A percentile compares a stretch with the other conserved stretches of the same genome.
These are phyloP conservation scores for Hycleus cichorii DNA, from an alignment of 1,140 invertebrate species.

Conservation along the genomic window DNA sequence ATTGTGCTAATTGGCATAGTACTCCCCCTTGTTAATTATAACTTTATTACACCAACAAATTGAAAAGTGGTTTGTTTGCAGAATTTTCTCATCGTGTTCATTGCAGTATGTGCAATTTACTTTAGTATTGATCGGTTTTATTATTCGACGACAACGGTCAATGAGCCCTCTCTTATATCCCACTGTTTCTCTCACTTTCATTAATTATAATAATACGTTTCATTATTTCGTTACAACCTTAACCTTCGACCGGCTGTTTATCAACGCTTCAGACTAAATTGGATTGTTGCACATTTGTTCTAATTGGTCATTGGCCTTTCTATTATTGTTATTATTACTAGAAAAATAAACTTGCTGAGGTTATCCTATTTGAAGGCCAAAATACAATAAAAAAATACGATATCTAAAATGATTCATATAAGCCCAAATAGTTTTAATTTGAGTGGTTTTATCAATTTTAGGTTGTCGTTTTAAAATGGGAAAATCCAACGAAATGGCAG, in stretches of 20 bases:
- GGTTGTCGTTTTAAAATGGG: too few relatives aligned
- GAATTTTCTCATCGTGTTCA: neutral
- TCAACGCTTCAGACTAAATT: constrained; percentile 9
- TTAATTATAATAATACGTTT: too few relatives aligned
- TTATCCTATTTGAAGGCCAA: too few relatives aligned
- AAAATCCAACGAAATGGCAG: too few relatives aligned
- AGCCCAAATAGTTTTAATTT: too few relatives aligned
- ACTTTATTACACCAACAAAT: neutral
- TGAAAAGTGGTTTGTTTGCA: neutral
- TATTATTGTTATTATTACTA: too few relatives aligned
- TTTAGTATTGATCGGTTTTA: constrained; percentile 13
- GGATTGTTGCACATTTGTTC: neutral
- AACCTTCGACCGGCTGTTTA: constrained; percentile 21
- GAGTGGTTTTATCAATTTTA: too few relatives aligned
- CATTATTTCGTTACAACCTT: constrained; percentile 10
- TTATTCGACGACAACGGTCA: constrained; percentile 21
- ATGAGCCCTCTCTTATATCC: constrained; percentile 12
- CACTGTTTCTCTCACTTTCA: too few relatives aligned
- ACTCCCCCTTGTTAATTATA: neutral
- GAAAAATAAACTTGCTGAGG: too few relatives aligned
- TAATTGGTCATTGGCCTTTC: too few relatives aligned
- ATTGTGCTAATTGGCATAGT: neutral
- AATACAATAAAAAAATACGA: too few relatives aligned
- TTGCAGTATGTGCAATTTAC: neutral
- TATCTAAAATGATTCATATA: too few relatives aligned